Base-by-base conservation (phyloP, 2,888 invertebrate genomes). In the Lycophotia porphyrea region DNA sequence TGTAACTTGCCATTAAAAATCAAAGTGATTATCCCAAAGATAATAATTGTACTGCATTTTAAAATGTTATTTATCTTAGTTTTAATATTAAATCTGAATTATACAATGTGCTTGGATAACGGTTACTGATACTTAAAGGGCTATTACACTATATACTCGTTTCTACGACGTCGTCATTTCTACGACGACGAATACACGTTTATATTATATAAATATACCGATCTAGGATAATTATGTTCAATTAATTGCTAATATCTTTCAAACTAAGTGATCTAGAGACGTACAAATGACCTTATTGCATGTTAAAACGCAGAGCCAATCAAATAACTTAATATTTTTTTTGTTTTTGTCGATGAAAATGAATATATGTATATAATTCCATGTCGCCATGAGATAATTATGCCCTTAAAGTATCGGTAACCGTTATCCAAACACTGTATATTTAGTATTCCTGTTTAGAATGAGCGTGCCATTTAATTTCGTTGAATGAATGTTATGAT, bases 21-120 rank as follows among this genome's bases (percentile, higher is more conserved):
- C 84, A 89, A 92, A 92, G 94, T 94, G 93, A 94, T 94, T 89
- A 91, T 88, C 90, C 95, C 95, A 94, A 95, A 95, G 95, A 92
- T 91, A 87, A 89, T 88, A 87, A 79, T 90, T 84, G 81, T 90
- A 88, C 87, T 92, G 90, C 90, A 92, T 93, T 93, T 93, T 91
- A 82, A 88, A 86, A 84, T 83, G 81, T 89, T 88, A 90, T 90
- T 90, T 88, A 88, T 87, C 61, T 81, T 84, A 88, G 67, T 84
- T 85, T 77, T 88, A 81, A 71, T 63, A 63, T 72, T 61, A 55
- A 39, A 58, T n/a, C 64, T 71, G 39, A 74, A 74, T 44, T 63
- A 63, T 63, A 63, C 34, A 18, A 58, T 31, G 27, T 8, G 18
- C 31, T 31, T 55, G 27, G 18, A 31, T 18, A 58, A 18, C 18